Conservation (phyloP, 2,797 vertebrate species). For the Manis pentadactyla region DNA sequence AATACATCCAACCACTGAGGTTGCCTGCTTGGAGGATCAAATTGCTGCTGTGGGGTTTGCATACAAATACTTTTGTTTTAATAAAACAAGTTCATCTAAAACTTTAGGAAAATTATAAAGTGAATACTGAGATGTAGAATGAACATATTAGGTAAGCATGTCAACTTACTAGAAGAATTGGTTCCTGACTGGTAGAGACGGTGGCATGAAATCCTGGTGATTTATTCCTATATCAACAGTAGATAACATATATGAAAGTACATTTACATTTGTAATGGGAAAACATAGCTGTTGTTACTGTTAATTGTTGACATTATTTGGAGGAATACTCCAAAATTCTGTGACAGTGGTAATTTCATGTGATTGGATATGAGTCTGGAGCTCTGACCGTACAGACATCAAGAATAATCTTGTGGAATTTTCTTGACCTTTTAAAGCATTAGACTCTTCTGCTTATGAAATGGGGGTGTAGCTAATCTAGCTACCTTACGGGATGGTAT, state of each 20-base stretch:
- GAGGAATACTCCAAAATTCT: neutral
- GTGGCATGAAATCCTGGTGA: neutral
- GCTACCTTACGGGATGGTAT: neutral
- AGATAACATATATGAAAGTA: neutral
- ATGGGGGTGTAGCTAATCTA: neutral
- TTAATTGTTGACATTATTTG: neutral
- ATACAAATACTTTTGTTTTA: neutral
- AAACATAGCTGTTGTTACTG: neutral
- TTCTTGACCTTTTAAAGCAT: neutral
- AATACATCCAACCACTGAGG: neutral
- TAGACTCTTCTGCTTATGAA: neutral
- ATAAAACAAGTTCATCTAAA: neutral
- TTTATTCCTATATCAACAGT: neutral
- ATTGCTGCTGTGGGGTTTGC: neutral
- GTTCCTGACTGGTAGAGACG: neutral
- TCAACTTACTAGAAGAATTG: neutral
- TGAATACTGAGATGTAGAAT: neutral
- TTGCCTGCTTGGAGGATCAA: neutral
- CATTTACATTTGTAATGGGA: neutral
- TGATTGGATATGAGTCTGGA: neutral
- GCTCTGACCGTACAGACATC: neutral
- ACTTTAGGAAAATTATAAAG: neutral
- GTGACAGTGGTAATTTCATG: neutral
- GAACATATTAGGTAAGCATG: neutral
- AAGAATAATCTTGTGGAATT: neutral